Conservation (phyloP, 2,113 vertebrate genomes). For the Drymodes brunneopygia region DNA sequence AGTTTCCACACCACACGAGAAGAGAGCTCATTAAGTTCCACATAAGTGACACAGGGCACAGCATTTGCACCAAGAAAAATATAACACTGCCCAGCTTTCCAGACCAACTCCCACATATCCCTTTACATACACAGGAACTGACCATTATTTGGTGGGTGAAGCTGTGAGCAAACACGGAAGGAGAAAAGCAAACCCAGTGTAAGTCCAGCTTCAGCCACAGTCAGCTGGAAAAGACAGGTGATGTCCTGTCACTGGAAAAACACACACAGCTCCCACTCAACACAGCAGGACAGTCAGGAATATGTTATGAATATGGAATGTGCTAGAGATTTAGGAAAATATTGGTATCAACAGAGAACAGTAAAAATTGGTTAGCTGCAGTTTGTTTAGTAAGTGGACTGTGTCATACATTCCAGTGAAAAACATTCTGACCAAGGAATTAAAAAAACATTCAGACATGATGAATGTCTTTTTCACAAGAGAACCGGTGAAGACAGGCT, state of each 20-base stretch:
- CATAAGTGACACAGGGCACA: accelerated
- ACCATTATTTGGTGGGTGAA: background rate
- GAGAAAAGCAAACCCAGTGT: background rate
- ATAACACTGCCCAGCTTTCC: accelerated
- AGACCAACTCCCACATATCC: background rate
- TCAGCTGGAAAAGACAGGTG: background rate
- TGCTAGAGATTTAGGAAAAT: background rate
- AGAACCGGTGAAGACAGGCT: background rate
- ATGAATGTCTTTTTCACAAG: background rate
- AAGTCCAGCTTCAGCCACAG: background rate
- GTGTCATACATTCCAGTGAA: background rate
- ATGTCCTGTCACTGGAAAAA: background rate
- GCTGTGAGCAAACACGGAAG: background rate
- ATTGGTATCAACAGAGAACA: background rate
- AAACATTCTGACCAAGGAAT: background rate
- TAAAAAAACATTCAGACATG: background rate
- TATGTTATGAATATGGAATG: background rate
- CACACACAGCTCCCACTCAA: background rate
- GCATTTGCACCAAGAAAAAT: background rate
- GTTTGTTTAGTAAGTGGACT: background rate
- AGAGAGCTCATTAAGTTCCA: background rate
- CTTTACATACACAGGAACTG: background rate
- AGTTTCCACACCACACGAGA: background rate
- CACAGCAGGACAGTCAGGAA: background rate
- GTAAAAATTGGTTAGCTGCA: background rate